phyloP scores from a whole-genome alignment of 2,797 vertebrate genomes.

The Melanogrammus aeglefinus region DNA sequence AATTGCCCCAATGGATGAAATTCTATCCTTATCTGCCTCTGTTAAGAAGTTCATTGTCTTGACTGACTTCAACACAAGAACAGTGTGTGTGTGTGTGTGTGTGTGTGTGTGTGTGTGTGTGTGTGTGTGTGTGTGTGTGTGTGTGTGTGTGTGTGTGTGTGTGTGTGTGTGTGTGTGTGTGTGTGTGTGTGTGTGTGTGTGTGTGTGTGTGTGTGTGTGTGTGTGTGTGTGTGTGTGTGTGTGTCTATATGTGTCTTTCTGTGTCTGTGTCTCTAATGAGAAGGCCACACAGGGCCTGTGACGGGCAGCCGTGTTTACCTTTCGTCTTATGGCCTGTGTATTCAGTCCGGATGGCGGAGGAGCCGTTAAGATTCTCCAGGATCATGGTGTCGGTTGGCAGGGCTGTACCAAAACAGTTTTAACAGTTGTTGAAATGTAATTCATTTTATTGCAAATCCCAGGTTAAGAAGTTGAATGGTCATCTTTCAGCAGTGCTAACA shows the following conservation, averaged over 20 bases:
- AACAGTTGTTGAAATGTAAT: neutral
- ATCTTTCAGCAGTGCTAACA: neutral
- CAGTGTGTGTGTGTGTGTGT: no score
- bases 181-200: neutral
- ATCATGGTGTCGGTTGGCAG: slow-evolving; percentile 78
- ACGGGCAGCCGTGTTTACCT: slow-evolving; percentile 56
- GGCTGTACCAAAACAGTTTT: slow-evolving; percentile 43
- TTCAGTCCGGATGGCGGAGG: slow-evolving; percentile 94
- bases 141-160: neutral
- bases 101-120: neutral
- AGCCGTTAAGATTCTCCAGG: slow-evolving; percentile 91
- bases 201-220: no score
- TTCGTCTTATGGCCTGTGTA: slow-evolving; percentile 96
- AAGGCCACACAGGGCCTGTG: neutral
- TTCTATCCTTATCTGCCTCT: neutral
- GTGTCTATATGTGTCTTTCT: neutral
- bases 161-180: neutral
- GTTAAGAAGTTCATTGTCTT: neutral
- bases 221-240: neutral
- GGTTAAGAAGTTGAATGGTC: neutral
- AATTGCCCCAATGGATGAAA: neutral
- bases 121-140: neutral
- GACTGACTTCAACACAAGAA: neutral
- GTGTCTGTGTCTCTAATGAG: neutral
- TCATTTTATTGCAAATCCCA: neutral